Conservation (phyloP, 2,888 invertebrate species). For the Heteropelma amictum region DNA sequence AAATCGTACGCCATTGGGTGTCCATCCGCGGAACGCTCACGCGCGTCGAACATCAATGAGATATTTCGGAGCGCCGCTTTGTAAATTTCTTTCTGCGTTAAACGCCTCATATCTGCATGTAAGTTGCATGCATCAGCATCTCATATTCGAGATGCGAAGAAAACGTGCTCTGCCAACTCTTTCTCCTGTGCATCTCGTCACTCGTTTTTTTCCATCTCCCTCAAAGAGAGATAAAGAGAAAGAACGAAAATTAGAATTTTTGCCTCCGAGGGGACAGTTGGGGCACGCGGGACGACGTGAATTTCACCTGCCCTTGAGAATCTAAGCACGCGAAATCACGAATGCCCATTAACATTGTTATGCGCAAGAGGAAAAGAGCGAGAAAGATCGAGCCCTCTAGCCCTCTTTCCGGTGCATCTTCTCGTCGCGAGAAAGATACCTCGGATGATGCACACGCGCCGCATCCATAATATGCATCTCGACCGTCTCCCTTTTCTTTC, state of each 20-base stretch:
- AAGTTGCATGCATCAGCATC: neutral
- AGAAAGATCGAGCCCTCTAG: conserved; percentile 40
- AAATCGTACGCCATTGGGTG: neutral
- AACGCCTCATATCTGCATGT: no score
- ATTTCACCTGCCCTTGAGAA: conserved; percentile 68
- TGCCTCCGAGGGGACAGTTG: conserved; percentile 71
- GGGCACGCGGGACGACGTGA: conserved; percentile 24
- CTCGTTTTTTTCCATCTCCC: neutral
- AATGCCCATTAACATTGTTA: conserved; percentile 65
- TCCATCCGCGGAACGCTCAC: neutral
- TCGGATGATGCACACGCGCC: conserved; percentile 40
- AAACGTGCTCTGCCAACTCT: neutral
- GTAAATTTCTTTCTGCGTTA: neutral
- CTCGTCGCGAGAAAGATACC: conserved; percentile 1
- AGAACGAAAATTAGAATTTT: conserved; percentile 58
- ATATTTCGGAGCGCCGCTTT: conserved; percentile 11
- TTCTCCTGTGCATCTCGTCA: neutral
- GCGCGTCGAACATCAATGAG: conserved; percentile 31
- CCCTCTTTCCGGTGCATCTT: conserved; percentile 47
- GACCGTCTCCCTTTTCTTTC: no score
- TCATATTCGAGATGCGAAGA: neutral
- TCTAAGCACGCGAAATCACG: conserved; percentile 73
- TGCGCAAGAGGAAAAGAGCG: neutral
- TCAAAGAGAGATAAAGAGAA: neutral
- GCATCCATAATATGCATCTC: conserved; percentile 47